phyloP scores from a whole-genome alignment of 2,113 vertebrate species.

The Haemorhous mexicanus region DNA sequence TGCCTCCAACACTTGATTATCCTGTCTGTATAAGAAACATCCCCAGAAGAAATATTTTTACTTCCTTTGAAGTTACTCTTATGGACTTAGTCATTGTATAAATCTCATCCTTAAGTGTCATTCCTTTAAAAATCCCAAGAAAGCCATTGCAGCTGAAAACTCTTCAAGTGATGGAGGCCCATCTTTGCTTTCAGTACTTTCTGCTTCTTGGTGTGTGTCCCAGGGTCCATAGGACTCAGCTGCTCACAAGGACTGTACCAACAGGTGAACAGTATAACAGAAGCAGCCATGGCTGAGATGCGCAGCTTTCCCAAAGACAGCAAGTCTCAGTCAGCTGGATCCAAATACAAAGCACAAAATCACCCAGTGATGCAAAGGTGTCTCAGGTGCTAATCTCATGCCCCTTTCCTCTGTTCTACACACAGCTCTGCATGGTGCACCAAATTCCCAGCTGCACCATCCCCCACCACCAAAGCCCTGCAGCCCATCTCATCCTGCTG shows the following conservation, averaged over 20 bases:
- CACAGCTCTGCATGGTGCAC: fast-evolving
- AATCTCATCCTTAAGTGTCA: not conserved
- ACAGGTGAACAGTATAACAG: not conserved
- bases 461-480: too few species aligned
- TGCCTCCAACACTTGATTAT: not conserved
- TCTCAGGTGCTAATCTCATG: not conserved
- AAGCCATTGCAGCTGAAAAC: not conserved
- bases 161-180: not conserved
- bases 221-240: not conserved
- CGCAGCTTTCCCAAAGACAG: not conserved
- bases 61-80: not conserved
- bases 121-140: not conserved
- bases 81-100: not conserved
- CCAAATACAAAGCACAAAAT: not conserved
- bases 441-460: not conserved
- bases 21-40: not conserved
- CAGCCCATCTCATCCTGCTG: not conserved
- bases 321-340: not conserved
- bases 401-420: not conserved
- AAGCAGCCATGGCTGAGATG: not conserved
- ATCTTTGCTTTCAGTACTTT: not conserved
- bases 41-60: not conserved
- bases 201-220: not conserved
- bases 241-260: not conserved
- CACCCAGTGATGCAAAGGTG: not conserved